Evolutionary conservation across 2,888 invertebrate species (phyloP).

Genomic region (Lasioglossum oenotherae): DNA sequence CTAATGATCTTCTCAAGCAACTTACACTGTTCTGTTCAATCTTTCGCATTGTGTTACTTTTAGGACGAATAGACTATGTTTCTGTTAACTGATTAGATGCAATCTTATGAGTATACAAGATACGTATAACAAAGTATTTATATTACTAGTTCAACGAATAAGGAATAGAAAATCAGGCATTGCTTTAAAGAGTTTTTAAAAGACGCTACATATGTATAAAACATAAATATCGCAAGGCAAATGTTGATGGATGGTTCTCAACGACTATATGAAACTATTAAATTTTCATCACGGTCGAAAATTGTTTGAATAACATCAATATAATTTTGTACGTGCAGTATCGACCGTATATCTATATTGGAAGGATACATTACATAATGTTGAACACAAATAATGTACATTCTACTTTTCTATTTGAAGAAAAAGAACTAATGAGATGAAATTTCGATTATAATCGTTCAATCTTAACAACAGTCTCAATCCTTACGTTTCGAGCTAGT

Average conservation of each 20-base stretch:
- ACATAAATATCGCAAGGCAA: slow-evolving; percentile 62
- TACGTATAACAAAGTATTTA: slow-evolving; percentile 62
- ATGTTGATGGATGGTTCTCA: slow-evolving; percentile 54
- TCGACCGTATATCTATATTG: background rate
- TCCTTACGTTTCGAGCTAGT: background rate
- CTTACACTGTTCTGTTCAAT: slow-evolving; percentile 63
- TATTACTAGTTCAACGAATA: slow-evolving; percentile 59
- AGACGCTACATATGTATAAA: slow-evolving; percentile 60
- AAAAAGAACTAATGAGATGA: background rate
- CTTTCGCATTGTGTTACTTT: slow-evolving; percentile 74
- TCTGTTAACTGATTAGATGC: slow-evolving; percentile 66
- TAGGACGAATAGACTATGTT: slow-evolving; percentile 69
- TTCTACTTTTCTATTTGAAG: background rate
- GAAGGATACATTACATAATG: background rate
- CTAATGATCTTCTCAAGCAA: slow-evolving; percentile 65
- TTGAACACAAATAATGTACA: background rate
- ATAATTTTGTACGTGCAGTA: background rate
- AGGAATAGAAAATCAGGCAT: slow-evolving; percentile 68
- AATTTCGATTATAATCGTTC: background rate
- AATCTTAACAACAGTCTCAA: background rate
- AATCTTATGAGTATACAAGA: slow-evolving; percentile 60
- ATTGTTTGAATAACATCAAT: background rate
- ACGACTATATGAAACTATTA: slow-evolving; percentile 31
- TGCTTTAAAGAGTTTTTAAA: slow-evolving; percentile 64
- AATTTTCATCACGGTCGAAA: background rate